These are phyloP conservation scores for Pangasianodon gigas DNA, from an alignment of 2,113 vertebrate species.

Conservation along the genomic window DNA sequence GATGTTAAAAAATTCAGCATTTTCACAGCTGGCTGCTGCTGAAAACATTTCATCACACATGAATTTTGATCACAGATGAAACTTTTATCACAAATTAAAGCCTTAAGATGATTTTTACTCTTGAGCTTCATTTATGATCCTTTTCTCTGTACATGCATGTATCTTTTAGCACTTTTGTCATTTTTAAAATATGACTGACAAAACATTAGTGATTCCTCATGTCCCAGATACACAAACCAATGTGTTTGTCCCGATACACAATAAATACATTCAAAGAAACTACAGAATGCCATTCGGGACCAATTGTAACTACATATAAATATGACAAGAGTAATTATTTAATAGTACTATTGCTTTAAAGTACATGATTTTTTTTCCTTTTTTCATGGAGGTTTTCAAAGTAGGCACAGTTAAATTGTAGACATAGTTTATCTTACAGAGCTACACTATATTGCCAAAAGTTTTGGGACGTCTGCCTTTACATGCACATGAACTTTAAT, in stretches of 20 bases:
- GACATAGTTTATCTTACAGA: not conserved
- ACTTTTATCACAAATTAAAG: slow-evolving; percentile 1
- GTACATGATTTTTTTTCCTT: not conserved
- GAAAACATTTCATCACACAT: not conserved
- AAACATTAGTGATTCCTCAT: not conserved
- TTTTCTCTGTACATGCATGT: not conserved
- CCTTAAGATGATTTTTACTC: not conserved
- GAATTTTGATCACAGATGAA: slow-evolving; percentile 3
- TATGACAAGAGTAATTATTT: not conserved
- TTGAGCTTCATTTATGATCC: too few relatives aligned
- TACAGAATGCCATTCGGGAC: not conserved
- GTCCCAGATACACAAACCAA: not conserved
- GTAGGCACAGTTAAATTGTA: not conserved
- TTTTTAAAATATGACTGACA: not conserved
- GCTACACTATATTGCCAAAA: too few relatives aligned
- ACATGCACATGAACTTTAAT: too few relatives aligned
- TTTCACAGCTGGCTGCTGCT: slow-evolving; percentile 10
- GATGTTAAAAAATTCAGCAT: slow-evolving; percentile 33
- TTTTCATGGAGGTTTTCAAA: not conserved
- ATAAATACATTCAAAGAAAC: not conserved
- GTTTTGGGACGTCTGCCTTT: too few relatives aligned
- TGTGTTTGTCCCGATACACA: not conserved
- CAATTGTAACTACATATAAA: not conserved
- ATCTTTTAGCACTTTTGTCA: not conserved
- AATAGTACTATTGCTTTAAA: too few relatives aligned